These are phyloP conservation scores for Callimorpha dominula DNA, from an alignment of 2,888 invertebrate species.

Conservation along the genomic window DNA sequence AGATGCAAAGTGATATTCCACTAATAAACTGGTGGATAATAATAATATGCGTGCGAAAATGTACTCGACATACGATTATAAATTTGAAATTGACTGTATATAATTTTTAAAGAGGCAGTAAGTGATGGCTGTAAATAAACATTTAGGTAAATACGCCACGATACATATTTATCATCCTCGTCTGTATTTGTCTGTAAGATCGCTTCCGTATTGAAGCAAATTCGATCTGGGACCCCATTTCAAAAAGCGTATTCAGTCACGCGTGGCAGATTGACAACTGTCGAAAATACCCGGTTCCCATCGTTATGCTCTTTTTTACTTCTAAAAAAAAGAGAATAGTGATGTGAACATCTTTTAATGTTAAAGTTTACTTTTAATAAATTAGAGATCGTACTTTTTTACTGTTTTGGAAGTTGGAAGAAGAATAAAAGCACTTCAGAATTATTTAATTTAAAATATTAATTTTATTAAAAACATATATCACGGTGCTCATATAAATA, in stretches of 20 bases:
- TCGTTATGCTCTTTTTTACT: background rate
- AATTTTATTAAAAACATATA: too few relatives aligned
- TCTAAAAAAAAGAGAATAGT: background rate
- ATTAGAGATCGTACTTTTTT: background rate
- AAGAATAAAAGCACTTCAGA: background rate
- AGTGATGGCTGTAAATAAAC: background rate
- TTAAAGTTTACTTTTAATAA: background rate
- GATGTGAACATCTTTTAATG: background rate
- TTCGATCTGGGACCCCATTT: slow-evolving; percentile 62
- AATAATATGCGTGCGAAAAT: too few relatives aligned
- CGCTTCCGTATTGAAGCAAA: slow-evolving; percentile 65
- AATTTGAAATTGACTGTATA: too few relatives aligned
- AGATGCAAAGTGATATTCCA: too few relatives aligned
- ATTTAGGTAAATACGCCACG: background rate
- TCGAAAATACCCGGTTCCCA: slow-evolving; percentile 60
- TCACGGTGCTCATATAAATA: too few relatives aligned
- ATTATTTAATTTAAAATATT: too few relatives aligned
- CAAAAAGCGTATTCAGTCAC: slow-evolving; percentile 64
- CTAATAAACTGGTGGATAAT: too few relatives aligned
- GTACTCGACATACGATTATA: too few relatives aligned
- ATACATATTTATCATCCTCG: slow-evolving; percentile 26
- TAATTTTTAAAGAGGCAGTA: background rate
- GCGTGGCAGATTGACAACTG: slow-evolving; percentile 79
- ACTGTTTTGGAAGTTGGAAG: background rate
- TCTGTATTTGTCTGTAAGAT: slow-evolving; percentile 59